Evolutionary conservation across 2,113 vertebrate species (phyloP).

Genomic region (Saiga tatarica): DNA sequence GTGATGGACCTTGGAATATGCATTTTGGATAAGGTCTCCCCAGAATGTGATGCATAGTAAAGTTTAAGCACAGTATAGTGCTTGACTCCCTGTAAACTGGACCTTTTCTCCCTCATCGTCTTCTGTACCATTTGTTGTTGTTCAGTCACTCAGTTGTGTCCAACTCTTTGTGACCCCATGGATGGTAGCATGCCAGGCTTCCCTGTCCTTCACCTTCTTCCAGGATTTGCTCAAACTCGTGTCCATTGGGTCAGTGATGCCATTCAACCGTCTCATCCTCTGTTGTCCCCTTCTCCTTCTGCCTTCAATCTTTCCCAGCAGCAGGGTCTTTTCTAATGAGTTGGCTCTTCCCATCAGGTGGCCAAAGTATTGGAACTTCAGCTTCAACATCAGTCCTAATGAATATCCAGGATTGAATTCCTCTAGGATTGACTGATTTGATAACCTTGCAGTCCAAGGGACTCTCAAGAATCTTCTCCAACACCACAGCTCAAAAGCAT

Average conservation of each 20-base stretch:
- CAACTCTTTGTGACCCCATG: neutral
- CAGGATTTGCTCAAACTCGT: neutral
- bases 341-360: neutral
- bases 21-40: neutral
- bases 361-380: neutral
- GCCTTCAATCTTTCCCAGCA: neutral
- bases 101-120: neutral
- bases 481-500: neutral
- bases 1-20: neutral
- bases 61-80: neutral
- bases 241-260: neutral
- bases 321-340: neutral
- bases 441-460: neutral
- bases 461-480: neutral
- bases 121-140: neutral
- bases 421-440: neutral
- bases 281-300: neutral
- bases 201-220: neutral
- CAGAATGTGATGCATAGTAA: neutral
- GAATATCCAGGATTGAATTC: neutral
- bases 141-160: neutral
- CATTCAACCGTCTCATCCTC: neutral
- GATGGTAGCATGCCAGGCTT: neutral
- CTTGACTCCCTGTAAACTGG: neutral
- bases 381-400: neutral